Conservation (phyloP, 2,113 vertebrate species). For the Nothoprocta perdicaria region DNA sequence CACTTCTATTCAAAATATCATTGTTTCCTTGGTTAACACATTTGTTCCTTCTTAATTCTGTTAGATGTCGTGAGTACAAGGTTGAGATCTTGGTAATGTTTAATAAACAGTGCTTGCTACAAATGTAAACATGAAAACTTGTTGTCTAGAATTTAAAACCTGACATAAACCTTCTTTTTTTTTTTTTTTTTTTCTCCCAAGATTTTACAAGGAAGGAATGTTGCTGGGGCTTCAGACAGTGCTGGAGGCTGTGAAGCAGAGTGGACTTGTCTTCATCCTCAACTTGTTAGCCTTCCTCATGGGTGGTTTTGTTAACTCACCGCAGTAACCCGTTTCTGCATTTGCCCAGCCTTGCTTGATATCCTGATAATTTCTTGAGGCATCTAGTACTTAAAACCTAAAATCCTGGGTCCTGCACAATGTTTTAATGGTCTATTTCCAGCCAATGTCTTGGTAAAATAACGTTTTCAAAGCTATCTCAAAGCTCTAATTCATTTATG, state of each 20-base stretch:
- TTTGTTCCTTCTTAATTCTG: background rate
- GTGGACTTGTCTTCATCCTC: background rate
- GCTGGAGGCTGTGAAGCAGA: background rate
- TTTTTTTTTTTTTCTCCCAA: background rate
- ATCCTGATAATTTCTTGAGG: background rate
- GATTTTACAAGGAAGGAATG: background rate
- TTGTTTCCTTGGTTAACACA: background rate
- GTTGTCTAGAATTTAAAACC: background rate
- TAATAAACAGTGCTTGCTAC: background rate
- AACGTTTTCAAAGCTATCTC: background rate
- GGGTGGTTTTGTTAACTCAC: background rate
- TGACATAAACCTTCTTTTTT: background rate
- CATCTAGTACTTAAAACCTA: background rate
- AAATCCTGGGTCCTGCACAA: background rate
- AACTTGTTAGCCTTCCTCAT: background rate
- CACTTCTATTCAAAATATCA: background rate
- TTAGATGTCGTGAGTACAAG: background rate
- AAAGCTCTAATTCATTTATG: background rate
- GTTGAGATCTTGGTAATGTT: background rate
- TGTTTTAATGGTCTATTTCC: background rate
- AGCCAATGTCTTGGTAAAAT: background rate
- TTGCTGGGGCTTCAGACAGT: background rate
- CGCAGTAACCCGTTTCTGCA: background rate
- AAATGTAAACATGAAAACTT: background rate
- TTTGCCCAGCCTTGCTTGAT: too few relatives aligned